Evolutionary conservation across 2,888 invertebrate species (phyloP), one percentile per base, ranked within the genome.

Genomic region (Ethmia dodecea): DNA sequence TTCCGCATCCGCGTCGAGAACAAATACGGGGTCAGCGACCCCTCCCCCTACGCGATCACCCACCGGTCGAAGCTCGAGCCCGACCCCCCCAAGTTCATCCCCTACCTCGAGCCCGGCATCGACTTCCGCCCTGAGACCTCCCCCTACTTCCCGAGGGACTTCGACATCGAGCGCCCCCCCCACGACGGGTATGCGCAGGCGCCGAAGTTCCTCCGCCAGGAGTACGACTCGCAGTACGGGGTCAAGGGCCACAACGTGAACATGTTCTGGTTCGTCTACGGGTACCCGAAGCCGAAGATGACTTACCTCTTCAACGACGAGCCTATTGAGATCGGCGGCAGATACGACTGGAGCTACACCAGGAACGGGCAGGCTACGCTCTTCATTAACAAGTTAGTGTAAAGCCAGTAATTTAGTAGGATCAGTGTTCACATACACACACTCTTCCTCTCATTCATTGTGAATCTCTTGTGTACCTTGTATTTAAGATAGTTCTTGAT

Each of bases 1-100:
- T 97, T 98, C 88, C 90, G 99, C 40, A 91, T 99, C 24, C 90
- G 98, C 22, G 99, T 99, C 2, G 98, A 98, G 71, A 99, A 99
- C 83, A 95, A 96, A 70, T 96, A 94, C 70, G 99, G 99, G 27
- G 91, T 97, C 47, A 97, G 97, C 75, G 98, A 99, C 67, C 98
- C 99, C 0, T 97, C 97, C 37, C 97, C 98, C 1, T 94, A 92
- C 63, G 94, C 95, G 1, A 88, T 92, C 55, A 96, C 96, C 0
- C 92, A 93, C 62, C 89, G 95, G 45, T 89, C 92, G 37, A 92
- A 92, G 62, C 81, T 95, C 12, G 91, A 94, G 60, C 94, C 94
- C 0, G 93, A 93, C 31, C 90, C 92, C 34, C 93, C 94, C 0
- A 93, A 92, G 60, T 92, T 93, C 69, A 89, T 91, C 52, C 94